These are phyloP conservation scores for Zaprionus tsacasi DNA, from an alignment of 1,140 invertebrate species.

Conservation along the genomic window DNA sequence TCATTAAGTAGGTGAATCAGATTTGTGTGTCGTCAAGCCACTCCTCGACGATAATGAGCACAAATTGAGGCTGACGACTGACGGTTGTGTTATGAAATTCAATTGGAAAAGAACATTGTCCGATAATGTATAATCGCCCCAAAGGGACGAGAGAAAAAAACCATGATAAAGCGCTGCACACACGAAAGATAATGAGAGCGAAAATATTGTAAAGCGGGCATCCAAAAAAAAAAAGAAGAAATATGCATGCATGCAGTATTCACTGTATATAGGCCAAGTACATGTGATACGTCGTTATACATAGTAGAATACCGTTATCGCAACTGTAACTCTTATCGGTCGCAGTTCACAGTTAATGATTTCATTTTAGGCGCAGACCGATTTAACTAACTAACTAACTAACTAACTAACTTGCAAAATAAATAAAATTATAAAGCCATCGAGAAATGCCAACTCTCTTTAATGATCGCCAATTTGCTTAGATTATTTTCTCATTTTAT, in stretches of 20 bases:
- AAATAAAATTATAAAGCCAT: background rate
- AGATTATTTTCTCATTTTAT: background rate
- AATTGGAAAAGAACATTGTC: constrained; percentile 42
- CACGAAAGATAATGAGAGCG: background rate
- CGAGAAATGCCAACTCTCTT: too few species aligned
- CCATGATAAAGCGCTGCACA: background rate
- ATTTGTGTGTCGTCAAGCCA: constrained; percentile 39
- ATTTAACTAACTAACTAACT: too few species aligned
- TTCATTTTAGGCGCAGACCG: background rate
- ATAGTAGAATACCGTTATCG: constrained; percentile 16
- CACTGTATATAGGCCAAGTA: background rate
- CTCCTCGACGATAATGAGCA: constrained; percentile 30
- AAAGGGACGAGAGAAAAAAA: background rate
- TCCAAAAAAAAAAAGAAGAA: constrained; percentile 3
- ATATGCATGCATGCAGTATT: background rate
- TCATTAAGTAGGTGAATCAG: constrained; percentile 66
- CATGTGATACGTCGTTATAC: background rate
- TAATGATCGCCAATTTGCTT: background rate
- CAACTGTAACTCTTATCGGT: constrained; percentile 9
- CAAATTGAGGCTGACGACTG: constrained; percentile 41
- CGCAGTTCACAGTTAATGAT: constrained; percentile 6
- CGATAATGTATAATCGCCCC: constrained; percentile 27
- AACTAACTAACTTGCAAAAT: background rate
- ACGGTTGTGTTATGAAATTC: constrained; percentile 38
- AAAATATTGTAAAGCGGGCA: constrained; percentile 2